phyloP scores from a whole-genome alignment of 2,888 invertebrate genomes.

The Cremastinae sp. region DNA sequence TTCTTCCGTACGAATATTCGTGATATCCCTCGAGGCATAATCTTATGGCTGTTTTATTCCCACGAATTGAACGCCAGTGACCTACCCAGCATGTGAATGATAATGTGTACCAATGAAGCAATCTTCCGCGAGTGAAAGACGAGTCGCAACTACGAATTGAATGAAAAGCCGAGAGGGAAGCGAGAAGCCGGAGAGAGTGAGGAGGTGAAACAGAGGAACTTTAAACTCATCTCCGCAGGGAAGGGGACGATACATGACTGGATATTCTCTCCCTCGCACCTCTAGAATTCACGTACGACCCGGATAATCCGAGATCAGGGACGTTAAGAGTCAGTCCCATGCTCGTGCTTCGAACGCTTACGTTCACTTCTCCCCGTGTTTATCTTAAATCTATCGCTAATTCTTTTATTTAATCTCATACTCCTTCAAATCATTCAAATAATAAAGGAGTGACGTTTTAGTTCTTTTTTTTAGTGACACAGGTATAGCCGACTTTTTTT shows the following conservation, averaged over 20 bases:
- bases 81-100: constrained; percentile 62
- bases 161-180: constrained; percentile 45
- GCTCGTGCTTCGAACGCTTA: constrained; percentile 62
- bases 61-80: constrained; percentile 68
- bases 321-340: constrained; percentile 56
- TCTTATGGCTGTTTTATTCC: constrained; percentile 48
- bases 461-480: no score
- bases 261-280: constrained; percentile 45
- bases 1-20: constrained; percentile 56
- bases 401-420: constrained; percentile 1
- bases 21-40: constrained; percentile 24
- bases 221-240: constrained; percentile 33
- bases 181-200: constrained; percentile 18
- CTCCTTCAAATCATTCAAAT: no score
- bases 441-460: no score
- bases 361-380: constrained; percentile 42
- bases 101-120: constrained; percentile 41
- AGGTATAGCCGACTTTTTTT: no score
- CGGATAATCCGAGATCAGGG: constrained; percentile 62
- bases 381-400: constrained; percentile 12
- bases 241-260: constrained; percentile 43
- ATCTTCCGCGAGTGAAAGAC: constrained; percentile 49
- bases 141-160: constrained; percentile 43
- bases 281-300: constrained; percentile 53
- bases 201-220: constrained; percentile 10